Conservation (phyloP, 2,888 invertebrate species). For the Bimastos eiseni region DNA sequence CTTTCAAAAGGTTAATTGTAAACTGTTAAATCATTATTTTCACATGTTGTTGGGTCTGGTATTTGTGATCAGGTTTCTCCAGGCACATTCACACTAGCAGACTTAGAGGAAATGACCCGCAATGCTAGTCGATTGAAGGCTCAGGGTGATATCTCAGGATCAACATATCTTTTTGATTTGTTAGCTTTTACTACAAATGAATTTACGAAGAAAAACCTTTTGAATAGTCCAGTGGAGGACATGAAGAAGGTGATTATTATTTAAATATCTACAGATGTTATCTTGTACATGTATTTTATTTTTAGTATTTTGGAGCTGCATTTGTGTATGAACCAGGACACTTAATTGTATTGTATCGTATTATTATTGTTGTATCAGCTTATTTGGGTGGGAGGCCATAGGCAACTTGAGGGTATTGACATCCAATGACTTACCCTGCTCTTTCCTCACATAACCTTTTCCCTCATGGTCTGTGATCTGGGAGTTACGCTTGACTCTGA, state of each 20-base stretch:
- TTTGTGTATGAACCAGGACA: too few species aligned
- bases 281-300: too few species aligned
- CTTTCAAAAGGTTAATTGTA: too few species aligned
- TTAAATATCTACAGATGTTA: background rate
- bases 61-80: background rate
- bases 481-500: too few species aligned
- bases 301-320: too few species aligned
- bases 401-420: too few species aligned
- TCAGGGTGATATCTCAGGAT: background rate
- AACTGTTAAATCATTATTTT: background rate
- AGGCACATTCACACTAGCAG: background rate
- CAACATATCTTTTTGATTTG: background rate
- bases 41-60: background rate
- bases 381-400: too few species aligned
- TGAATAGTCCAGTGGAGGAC: background rate
- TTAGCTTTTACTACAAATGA: background rate
- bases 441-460: too few species aligned
- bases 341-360: too few species aligned
- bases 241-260: background rate
- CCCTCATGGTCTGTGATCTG: too few species aligned
- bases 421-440: too few species aligned
- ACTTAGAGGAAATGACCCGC: conserved; percentile 5
- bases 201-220: background rate
- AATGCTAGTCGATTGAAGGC: conserved; percentile 15
- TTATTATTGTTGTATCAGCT: too few species aligned